These are phyloP conservation scores for Tenebrosternarchus preto DNA, from an alignment of 2,113 vertebrate genomes.

Conservation along the genomic window DNA sequence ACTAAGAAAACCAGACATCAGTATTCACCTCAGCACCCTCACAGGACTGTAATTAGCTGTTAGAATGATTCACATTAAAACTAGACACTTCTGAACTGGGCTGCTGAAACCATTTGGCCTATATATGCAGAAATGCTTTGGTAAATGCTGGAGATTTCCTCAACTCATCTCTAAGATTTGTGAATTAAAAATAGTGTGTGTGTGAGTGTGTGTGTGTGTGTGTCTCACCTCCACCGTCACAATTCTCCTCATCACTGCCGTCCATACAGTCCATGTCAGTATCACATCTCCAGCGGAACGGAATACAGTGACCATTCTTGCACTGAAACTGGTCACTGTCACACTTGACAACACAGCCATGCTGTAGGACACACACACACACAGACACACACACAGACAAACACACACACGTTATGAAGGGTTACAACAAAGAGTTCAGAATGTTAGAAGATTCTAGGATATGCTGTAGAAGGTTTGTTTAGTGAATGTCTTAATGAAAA, in stretches of 20 bases:
- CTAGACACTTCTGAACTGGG: not conserved
- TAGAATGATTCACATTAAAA: not conserved
- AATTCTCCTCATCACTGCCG: constrained; percentile 91
- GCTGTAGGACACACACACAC: constrained; percentile 69
- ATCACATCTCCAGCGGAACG: constrained; percentile 94
- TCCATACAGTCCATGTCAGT: constrained; percentile 92
- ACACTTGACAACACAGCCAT: constrained; percentile 89
- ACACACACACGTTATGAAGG: not conserved
- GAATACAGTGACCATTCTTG: constrained; percentile 92
- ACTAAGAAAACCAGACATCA: constrained; percentile 40
- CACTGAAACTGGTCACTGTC: constrained; percentile 96
- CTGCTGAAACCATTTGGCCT: too few species aligned
- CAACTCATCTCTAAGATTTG: too few species aligned
- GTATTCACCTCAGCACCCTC: not conserved
- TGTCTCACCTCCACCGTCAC: constrained; percentile 79
- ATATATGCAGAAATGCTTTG: too few species aligned
- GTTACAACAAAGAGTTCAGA: not conserved
- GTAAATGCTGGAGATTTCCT: too few species aligned
- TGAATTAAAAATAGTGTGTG: not conserved
- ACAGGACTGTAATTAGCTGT: not conserved
- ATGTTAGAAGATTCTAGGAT: too few species aligned
- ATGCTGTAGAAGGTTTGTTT: too few species aligned
- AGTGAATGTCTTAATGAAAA: too few species aligned
- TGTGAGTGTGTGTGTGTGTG: constrained; percentile 18
- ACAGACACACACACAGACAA: constrained; percentile 23